A percentile compares a stretch with the other conserved stretches of the same genome.
Evolutionary conservation across 2,113 vertebrate species (phyloP).

Genomic region (Chelonoidis abingdonii): DNA sequence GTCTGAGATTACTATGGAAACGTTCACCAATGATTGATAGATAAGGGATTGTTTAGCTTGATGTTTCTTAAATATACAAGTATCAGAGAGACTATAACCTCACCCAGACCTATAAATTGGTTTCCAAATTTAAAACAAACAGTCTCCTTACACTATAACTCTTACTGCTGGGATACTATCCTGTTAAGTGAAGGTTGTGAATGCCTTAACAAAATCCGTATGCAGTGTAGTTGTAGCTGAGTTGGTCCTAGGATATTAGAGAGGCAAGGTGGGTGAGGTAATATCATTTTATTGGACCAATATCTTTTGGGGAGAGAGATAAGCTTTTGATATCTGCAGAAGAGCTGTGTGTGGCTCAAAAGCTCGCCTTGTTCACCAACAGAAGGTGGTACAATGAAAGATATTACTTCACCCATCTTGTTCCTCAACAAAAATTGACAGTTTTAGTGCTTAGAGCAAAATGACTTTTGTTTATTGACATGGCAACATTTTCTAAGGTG

Average conservation of each 20-base stretch:
- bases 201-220: background rate
- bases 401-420: background rate
- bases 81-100: background rate
- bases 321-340: background rate
- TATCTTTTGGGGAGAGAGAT: background rate
- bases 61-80: background rate
- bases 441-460: background rate
- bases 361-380: background rate
- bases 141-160: conserved; percentile 4
- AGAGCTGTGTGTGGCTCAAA: background rate
- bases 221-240: background rate
- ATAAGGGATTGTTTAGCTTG: conserved; percentile 30
- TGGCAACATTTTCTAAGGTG: background rate
- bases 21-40: conserved; percentile 17
- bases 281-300: background rate
- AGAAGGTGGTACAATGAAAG: background rate
- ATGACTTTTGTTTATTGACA: background rate
- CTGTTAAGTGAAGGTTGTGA: background rate
- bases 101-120: background rate
- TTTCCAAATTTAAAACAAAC: background rate
- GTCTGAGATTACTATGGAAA: background rate
- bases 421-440: background rate
- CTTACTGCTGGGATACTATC: background rate
- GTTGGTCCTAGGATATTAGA: background rate
- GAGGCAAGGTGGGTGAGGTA: background rate